phyloP scores from a whole-genome alignment of 2,888 invertebrate genomes.

The Rhagium mordax region DNA sequence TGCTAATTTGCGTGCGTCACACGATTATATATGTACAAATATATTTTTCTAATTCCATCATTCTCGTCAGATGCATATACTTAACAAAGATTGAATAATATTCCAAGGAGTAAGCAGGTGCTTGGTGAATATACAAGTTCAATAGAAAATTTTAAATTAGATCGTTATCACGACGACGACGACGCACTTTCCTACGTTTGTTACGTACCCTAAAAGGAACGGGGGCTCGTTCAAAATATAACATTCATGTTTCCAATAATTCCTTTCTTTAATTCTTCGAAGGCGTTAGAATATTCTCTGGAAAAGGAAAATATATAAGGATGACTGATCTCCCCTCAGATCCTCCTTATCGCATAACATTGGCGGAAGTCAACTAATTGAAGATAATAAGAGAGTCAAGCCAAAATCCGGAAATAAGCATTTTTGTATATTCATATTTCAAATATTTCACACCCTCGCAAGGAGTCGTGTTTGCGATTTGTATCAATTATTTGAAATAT shows the following conservation, averaged over 20 bases:
- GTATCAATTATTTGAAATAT: too few species aligned
- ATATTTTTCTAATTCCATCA: not conserved
- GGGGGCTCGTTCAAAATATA: not conserved
- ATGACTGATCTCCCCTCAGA: not conserved
- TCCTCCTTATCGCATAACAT: not conserved
- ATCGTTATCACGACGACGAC: not conserved
- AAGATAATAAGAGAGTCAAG: not conserved
- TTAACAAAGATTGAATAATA: not conserved
- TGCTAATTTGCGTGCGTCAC: too few species aligned
- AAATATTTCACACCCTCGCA: too few species aligned
- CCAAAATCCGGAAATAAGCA: too few species aligned
- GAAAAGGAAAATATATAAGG: not conserved
- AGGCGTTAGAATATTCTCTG: not conserved
- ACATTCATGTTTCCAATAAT: not conserved
- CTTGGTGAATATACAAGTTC: not conserved
- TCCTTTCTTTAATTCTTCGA: not conserved
- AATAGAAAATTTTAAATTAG: constrained; percentile 10
- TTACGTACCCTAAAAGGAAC: not conserved
- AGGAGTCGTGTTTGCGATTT: too few species aligned
- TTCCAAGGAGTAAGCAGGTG: constrained; percentile 2
- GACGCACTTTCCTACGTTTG: not conserved
- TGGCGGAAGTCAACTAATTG: not conserved
- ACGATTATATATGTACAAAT: too few species aligned
- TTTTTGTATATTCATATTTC: too few species aligned
- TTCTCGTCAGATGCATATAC: not conserved